These are phyloP conservation scores for Pseudobourletiella spinata DNA, from an alignment of 1,140 invertebrate species.

Conservation along the genomic window DNA sequence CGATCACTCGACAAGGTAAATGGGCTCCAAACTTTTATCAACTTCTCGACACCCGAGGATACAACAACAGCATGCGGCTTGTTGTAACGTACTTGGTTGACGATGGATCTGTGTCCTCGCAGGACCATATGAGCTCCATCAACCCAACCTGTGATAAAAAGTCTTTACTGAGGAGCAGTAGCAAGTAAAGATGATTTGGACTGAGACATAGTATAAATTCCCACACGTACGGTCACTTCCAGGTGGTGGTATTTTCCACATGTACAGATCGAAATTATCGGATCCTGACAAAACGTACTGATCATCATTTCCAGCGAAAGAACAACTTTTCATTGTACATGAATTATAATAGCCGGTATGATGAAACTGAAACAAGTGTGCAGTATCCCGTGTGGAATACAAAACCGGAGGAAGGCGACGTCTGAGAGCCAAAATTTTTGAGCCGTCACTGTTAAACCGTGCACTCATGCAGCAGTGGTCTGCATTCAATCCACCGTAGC, in stretches of 20 bases:
- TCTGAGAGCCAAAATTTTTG: slow-evolving; percentile 68
- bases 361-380: slow-evolving; percentile 73
- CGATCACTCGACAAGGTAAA: slow-evolving; percentile 53
- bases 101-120: slow-evolving; percentile 84
- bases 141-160: slow-evolving; percentile 45
- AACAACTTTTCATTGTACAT: slow-evolving; percentile 94
- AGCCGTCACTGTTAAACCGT: slow-evolving; percentile 70
- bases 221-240: slow-evolving; percentile 41
- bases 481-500: slow-evolving; percentile 60
- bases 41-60: slow-evolving; percentile 91
- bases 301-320: slow-evolving; percentile 81
- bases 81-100: slow-evolving; percentile 92
- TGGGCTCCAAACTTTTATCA: slow-evolving; percentile 79
- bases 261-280: slow-evolving; percentile 90
- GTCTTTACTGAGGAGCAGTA: not conserved
- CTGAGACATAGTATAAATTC: too few relatives aligned
- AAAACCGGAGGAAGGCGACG: slow-evolving; percentile 73
- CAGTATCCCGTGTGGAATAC: slow-evolving; percentile 57
- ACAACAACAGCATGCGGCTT: slow-evolving; percentile 70
- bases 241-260: slow-evolving; percentile 71
- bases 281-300: slow-evolving; percentile 84
- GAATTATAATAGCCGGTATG: slow-evolving; percentile 89
- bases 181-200: slow-evolving; percentile 12
- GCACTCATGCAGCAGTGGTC: slow-evolving; percentile 83
- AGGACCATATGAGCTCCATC: slow-evolving; percentile 68